These are phyloP conservation scores for Colius striatus DNA, from an alignment of 2,113 vertebrate species.

Conservation along the genomic window DNA sequence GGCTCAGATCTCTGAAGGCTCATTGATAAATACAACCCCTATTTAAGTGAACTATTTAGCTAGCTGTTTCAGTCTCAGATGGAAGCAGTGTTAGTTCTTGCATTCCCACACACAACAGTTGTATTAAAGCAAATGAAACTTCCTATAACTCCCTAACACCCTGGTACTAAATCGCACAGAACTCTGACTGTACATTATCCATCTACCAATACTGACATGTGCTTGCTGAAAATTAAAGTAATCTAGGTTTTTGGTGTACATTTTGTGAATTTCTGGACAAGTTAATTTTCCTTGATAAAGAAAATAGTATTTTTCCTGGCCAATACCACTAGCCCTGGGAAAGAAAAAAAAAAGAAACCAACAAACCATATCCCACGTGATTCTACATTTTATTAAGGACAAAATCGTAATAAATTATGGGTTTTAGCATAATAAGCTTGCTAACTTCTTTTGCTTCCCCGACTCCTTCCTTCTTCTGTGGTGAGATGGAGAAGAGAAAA, in stretches of 20 bases:
- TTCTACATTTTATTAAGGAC: neutral
- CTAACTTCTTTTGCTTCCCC: too few relatives aligned
- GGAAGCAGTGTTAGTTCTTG: neutral
- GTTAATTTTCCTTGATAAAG: neutral
- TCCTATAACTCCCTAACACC: neutral
- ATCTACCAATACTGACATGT: fast-evolving
- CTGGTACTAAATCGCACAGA: neutral
- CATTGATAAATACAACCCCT: neutral
- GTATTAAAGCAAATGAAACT: neutral
- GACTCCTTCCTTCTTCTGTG: too few relatives aligned
- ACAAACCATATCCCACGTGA: fast-evolving
- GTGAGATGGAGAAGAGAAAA: too few relatives aligned
- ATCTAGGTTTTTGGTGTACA: neutral
- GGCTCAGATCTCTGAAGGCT: neutral
- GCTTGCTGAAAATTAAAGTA: neutral
- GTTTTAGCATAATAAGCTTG: too few relatives aligned
- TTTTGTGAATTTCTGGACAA: neutral
- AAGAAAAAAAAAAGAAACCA: neutral
- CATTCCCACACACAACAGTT: neutral
- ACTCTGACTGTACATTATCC: neutral
- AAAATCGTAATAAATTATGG: neutral
- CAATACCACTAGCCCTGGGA: neutral
- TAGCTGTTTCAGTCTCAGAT: neutral
- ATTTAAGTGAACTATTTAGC: neutral
- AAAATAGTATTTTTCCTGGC: neutral